phyloP scores from a whole-genome alignment of 1,140 invertebrate genomes.

The Philotrypesis tridentata region DNA sequence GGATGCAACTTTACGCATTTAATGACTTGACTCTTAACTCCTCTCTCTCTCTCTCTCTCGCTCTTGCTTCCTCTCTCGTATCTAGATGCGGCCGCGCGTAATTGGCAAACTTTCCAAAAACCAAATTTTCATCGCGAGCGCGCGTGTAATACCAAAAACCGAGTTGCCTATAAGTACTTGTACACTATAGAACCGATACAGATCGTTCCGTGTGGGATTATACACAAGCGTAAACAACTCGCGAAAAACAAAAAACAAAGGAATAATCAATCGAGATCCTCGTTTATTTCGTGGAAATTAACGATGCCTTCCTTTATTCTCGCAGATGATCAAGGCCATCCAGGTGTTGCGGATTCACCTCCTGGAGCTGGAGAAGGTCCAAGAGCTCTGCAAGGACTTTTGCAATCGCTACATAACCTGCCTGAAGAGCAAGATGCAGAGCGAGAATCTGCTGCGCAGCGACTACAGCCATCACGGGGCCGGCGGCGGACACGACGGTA shows the following conservation, averaged over 20 bases:
- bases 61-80: too few species aligned
- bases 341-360: constrained; percentile 97
- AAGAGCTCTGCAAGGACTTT: constrained; percentile 97
- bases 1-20: constrained; percentile 42
- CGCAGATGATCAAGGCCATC: constrained; percentile 96
- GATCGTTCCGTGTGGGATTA: too few species aligned
- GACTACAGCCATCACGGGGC: constrained; percentile 77
- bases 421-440: constrained; percentile 97
- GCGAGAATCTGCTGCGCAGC: constrained; percentile 89
- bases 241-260: not conserved
- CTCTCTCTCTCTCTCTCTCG: too few species aligned
- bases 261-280: not conserved
- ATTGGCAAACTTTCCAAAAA: constrained; percentile 14
- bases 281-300: not conserved
- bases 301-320: not conserved
- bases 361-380: constrained; percentile 95
- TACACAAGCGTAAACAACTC: too few species aligned
- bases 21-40: constrained; percentile 7
- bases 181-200: too few species aligned
- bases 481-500: constrained; percentile 70
- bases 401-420: constrained; percentile 97
- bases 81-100: not conserved
- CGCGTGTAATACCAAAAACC: too few species aligned
- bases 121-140: not conserved
- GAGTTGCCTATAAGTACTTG: too few species aligned